Evolutionary conservation across 2,888 invertebrate genomes (phyloP).

Genomic region (Drosophila sordidula): DNA sequence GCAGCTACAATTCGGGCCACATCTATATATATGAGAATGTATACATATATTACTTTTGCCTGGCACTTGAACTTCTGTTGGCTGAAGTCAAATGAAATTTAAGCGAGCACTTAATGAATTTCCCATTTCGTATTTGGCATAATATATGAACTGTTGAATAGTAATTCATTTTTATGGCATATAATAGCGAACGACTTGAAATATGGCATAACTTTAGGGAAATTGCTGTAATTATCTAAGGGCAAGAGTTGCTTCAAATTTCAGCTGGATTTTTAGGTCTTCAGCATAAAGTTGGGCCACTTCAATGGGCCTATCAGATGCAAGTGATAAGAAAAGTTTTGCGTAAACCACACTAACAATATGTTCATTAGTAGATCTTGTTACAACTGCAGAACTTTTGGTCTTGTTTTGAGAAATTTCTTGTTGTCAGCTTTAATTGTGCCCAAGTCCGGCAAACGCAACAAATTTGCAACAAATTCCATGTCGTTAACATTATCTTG

Average conservation of each 20-base stretch:
- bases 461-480: conserved; percentile 52
- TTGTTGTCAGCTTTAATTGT: conserved; percentile 36
- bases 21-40: conserved; percentile 3
- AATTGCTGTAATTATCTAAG: conserved; percentile 10
- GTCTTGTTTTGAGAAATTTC: neutral
- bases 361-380: neutral
- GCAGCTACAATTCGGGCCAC: conserved; percentile 35
- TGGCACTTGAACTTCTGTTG: conserved; percentile 51
- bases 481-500: conserved; percentile 40
- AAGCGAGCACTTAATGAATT: conserved; percentile 52
- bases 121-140: conserved; percentile 18
- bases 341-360: neutral
- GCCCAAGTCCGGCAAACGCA: conserved; percentile 10
- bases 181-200: neutral
- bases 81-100: conserved; percentile 55
- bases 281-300: neutral
- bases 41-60: conserved; percentile 35
- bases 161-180: conserved; percentile 19
- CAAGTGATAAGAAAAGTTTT: conserved; percentile 5
- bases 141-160: conserved; percentile 18
- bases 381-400: neutral
- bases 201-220: conserved; percentile 4
- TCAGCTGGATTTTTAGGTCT: neutral
- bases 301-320: neutral
- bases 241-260: neutral